phyloP scores from a whole-genome alignment of 2,113 vertebrate genomes.

The Melozone crissalis region DNA sequence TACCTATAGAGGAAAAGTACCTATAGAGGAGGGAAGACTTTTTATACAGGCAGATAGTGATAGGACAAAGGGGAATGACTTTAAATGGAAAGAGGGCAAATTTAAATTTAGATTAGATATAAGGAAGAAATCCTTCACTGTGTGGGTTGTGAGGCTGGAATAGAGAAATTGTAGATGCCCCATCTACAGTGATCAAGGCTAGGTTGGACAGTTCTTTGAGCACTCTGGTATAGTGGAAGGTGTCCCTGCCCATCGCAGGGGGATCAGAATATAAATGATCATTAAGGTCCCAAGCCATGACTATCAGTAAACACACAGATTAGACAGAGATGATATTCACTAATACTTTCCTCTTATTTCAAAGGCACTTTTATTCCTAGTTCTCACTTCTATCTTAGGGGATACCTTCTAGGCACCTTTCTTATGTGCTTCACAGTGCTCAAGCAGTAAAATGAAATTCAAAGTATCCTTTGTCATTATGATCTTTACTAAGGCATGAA shows the following conservation, averaged over 20 bases:
- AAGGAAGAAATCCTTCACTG: background rate
- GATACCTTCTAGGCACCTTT: background rate
- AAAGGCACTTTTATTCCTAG: background rate
- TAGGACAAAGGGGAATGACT: background rate
- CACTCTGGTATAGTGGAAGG: background rate
- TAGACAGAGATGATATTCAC: background rate
- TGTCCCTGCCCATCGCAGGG: fast-evolving
- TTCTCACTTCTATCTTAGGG: background rate
- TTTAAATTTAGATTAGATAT: background rate
- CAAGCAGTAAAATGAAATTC: background rate
- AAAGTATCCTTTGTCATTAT: background rate
- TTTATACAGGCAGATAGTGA: background rate
- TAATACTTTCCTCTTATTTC: background rate
- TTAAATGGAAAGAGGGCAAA: background rate
- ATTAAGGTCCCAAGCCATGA: background rate
- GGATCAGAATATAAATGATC: background rate
- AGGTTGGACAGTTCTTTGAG: background rate
- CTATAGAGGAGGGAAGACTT: background rate
- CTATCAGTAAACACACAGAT: background rate
- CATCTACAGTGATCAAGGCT: background rate
- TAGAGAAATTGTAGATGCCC: background rate
- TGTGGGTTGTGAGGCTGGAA: background rate
- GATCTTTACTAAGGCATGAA: background rate
- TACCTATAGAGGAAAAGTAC: background rate
- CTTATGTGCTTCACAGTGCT: background rate